Percentiles rank a stretch among this genome's conserved stretches.
Conservation (phyloP, 2,113 vertebrate species). For the Daboia siamensis region DNA sequence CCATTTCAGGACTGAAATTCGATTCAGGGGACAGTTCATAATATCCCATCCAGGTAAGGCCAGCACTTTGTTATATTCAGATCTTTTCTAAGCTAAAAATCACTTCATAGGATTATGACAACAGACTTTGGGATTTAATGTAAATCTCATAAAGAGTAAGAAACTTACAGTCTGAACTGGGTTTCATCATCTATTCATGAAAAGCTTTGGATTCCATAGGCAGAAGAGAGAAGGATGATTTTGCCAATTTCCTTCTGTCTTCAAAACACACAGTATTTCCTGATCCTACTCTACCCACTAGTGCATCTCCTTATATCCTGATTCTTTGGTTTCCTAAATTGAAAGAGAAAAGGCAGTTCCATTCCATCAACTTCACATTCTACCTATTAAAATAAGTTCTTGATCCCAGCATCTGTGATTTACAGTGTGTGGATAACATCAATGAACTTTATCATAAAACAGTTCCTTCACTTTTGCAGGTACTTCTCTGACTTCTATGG, state of each 20-base stretch:
- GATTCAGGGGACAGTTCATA: constrained; percentile 75
- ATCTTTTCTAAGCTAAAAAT: not conserved
- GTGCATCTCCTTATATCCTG: not conserved
- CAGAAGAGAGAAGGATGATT: not conserved
- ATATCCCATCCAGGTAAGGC: constrained; percentile 75
- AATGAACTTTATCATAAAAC: not conserved
- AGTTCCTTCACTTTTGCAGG: constrained; percentile 48
- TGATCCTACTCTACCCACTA: not conserved
- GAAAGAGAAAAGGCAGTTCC: not conserved
- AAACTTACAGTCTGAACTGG: not conserved
- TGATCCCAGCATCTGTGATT: not conserved
- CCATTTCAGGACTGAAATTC: constrained; percentile 73
- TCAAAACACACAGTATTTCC: not conserved
- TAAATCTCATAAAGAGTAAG: not conserved
- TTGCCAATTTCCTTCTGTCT: not conserved
- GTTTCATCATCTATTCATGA: not conserved
- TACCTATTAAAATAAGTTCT: not conserved
- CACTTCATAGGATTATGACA: not conserved
- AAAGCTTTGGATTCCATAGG: not conserved
- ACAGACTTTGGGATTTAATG: not conserved
- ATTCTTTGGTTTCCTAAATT: not conserved
- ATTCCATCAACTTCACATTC: not conserved
- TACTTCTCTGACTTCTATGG: constrained; percentile 70
- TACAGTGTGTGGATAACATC: not conserved
- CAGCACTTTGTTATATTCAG: not conserved